Evolutionary conservation across 2,888 invertebrate genomes (phyloP), one percentile per base, ranked within the genome.

Genomic region (Drosophila maculinotata): DNA sequence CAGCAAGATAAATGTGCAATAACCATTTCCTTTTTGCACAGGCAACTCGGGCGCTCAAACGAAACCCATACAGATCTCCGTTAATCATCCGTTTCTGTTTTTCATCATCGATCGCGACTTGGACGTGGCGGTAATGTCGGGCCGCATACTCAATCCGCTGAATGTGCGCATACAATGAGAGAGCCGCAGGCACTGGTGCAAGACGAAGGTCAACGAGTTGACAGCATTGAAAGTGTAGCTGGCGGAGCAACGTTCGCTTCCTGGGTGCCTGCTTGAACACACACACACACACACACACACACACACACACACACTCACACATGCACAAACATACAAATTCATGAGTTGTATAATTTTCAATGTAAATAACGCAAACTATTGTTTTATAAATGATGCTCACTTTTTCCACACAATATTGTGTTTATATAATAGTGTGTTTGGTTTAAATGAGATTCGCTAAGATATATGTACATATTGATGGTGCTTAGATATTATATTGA

Each of bases 21-120:
- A 76, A 87, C 52, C 49, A 74, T 59, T 87, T 79, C 76, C 82
- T 75, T 69, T 64, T 60, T 4, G 51, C 67, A 52, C 74, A 92
- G 92, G 89, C 64, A 90, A 89, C 74, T 82, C 89, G 83, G 88
- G 91, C 79, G 85, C 88, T 49, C 90, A 90, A 82, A 83, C 87
- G 66, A 89, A 89, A 51, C 94, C 95, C 9, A 94, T 95, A 49
- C 93, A 94, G 73, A 96, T 97, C 90, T 94, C 94, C 47, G 96
- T 95, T 10, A 95, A 96, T 66, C 96, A 95, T 91, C 97, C 97
- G 48, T 97, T 97, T 91, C 92, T 96, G 56, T 97, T 96, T 92
- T 97, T 97, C 91, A 96, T 97, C 75, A 94, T 97, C 92, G 97
- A 97, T 90, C 93, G 95, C 47, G 95, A 94, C 89, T 94, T 96